phyloP scores from a whole-genome alignment of 2,113 vertebrate genomes.

The Telmatochromis brichardi region DNA sequence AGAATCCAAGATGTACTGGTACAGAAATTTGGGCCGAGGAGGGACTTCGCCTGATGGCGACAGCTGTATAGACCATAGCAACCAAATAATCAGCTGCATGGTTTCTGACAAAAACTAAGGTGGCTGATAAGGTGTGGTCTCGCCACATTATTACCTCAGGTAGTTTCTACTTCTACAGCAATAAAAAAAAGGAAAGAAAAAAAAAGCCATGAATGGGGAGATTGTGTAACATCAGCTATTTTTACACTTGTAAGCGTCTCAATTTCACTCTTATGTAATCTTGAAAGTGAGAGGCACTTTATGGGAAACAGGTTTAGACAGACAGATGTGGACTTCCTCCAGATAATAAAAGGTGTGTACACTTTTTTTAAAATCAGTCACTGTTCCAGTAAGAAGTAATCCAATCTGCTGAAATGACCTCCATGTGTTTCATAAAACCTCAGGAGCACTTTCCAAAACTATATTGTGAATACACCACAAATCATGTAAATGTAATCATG shows the following conservation, averaged over 20 bases:
- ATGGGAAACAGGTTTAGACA: neutral
- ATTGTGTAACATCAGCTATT: conserved; percentile 1
- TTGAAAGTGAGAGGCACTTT: neutral
- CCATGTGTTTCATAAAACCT: neutral
- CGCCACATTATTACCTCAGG: neutral
- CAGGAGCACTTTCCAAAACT: neutral
- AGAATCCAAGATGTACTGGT: conserved; percentile 39
- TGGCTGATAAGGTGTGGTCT: neutral
- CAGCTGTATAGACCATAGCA: neutral
- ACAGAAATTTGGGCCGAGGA: neutral
- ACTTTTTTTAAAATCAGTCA: neutral
- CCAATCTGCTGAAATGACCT: neutral
- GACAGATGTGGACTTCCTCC: neutral
- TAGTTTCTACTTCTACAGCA: neutral
- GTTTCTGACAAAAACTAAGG: neutral
- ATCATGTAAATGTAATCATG: neutral
- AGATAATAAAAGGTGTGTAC: neutral
- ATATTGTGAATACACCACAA: neutral
- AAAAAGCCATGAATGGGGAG: neutral
- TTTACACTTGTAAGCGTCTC: neutral
- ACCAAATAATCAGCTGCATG: neutral
- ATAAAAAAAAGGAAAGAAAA: neutral
- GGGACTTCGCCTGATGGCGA: neutral
- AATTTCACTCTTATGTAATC: neutral
- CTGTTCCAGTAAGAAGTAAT: neutral